A percentile compares a stretch with the other conserved stretches of the same genome.
phyloP scores from a whole-genome alignment of 2,888 invertebrate genomes.

The Hylaea fasciaria region DNA sequence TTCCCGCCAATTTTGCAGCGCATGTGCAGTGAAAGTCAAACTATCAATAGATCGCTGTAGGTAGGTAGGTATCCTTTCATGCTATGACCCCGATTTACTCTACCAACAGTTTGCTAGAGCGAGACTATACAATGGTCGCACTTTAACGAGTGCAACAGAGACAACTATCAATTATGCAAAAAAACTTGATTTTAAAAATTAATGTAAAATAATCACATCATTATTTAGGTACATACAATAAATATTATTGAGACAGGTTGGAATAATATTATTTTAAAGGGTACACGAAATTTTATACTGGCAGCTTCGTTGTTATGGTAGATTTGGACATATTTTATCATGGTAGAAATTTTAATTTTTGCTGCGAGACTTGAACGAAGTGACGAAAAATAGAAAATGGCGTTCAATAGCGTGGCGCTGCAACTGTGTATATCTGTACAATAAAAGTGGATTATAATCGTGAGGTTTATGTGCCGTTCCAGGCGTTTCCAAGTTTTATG shows the following conservation, averaged over 20 bases:
- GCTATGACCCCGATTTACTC: slow-evolving; percentile 21
- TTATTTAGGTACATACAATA: no score
- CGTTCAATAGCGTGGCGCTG: no score
- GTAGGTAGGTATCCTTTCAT: neutral
- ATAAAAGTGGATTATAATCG: no score
- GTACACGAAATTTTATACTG: no score
- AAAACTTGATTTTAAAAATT: no score
- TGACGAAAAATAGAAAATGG: slow-evolving; percentile 31
- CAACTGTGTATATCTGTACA: slow-evolving; percentile 6
- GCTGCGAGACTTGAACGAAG: slow-evolving; percentile 19
- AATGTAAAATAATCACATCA: no score
- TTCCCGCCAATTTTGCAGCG: slow-evolving; percentile 32
- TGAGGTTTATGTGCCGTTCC: neutral
- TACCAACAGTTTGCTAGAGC: slow-evolving; percentile 11
- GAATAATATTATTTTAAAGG: no score
- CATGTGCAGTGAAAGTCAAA: slow-evolving; percentile 20
- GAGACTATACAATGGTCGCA: slow-evolving; percentile 3
- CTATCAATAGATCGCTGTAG: slow-evolving; percentile 18
- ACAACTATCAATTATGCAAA: no score
- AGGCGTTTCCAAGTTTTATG: slow-evolving; percentile 5
- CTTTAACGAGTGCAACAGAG: slow-evolving; percentile 8
- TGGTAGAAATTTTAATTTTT: slow-evolving; percentile 14
- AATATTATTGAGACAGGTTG: no score
- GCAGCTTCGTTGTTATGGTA: slow-evolving; percentile 27
- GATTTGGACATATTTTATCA: neutral